A percentile compares a stretch with the other conserved stretches of the same genome.
These are phyloP conservation scores for Lasioglossum albipes DNA, from an alignment of 1,140 invertebrate genomes.

Conservation along the genomic window DNA sequence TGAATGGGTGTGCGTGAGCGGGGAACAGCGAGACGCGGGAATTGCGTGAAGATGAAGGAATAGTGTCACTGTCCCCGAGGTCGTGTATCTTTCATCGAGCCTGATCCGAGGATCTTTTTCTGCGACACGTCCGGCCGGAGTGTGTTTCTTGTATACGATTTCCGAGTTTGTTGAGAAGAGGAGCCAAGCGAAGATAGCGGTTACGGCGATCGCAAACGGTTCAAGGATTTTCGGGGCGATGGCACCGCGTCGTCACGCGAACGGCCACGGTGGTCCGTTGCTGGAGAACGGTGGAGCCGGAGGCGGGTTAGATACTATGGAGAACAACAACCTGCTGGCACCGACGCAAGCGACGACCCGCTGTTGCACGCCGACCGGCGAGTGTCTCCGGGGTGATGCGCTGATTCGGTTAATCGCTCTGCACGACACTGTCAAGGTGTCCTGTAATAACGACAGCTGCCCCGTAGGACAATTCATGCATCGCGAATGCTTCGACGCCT, in stretches of 20 bases:
- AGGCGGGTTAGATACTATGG: constrained; percentile 71
- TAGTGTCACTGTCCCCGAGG: not conserved
- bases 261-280: constrained; percentile 72
- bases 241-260: constrained; percentile 77
- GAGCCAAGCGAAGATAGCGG: too few relatives aligned
- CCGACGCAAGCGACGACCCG: constrained; percentile 76
- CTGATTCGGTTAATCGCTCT: constrained; percentile 87
- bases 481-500: constrained; percentile 95
- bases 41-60: constrained; percentile 44
- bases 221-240: constrained; percentile 49
- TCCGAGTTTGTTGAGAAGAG: too few relatives aligned
- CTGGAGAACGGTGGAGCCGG: constrained; percentile 71
- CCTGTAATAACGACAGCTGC: constrained; percentile 97
- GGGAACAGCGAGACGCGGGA: constrained; percentile 20
- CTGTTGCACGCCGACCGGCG: constrained; percentile 91
- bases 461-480: constrained; percentile 95
- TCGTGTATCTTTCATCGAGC: too few relatives aligned
- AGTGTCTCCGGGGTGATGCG: constrained; percentile 86
- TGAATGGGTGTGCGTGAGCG: constrained; percentile 35
- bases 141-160: too few relatives aligned
- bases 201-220: too few relatives aligned
- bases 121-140: too few relatives aligned
- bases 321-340: constrained; percentile 55
- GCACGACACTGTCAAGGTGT: constrained; percentile 90
- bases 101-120: too few relatives aligned